Base-by-base conservation (phyloP, 2,797 vertebrate genomes). In the Notolabrus celidotus region DNA sequence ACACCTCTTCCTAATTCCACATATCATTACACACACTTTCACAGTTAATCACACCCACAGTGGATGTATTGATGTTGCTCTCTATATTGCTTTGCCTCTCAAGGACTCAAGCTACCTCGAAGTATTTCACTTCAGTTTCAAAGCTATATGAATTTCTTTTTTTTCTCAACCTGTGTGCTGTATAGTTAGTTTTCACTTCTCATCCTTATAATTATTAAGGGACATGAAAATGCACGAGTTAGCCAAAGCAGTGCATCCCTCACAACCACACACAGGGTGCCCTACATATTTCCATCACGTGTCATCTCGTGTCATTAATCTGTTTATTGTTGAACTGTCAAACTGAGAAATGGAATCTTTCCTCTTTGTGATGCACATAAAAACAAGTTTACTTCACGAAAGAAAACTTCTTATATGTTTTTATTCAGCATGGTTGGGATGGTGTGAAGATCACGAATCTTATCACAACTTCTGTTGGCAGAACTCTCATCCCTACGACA, bases 301-400 rank as follows among this genome's bases (percentile, higher is more conserved):
- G 0, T 33, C 14, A 12, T 14, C 33, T 58, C n/a, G 0, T 33
- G 16, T 43, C 42, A 71, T 79, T 69, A 19, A 71, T 71, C 52
- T 57, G 64, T 78, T 85, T 63, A 51, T 76, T 67, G 16, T 69
- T 67, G 20, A 80, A 60, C 59, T 65, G 31, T 74, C 74, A 75
- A 49, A 7, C 16, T 10, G 46, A 22, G 12, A 49, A 61, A 51
- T 50, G 3, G 12, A 79, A n/a, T 29, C 65, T 5, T 50, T 25
- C 42, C 4, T 45, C 8, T 43, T 23, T 23, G 43, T 15, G 1
- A 23, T 5, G 4, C 2, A 23, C 4, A 4, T 14, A 20, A 4
- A 22, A 22, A 22, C 5, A n/a, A 19, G 11, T 4, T 31, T 31
- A 4, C 31, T 5, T 31, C 1, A 31, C 29, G 31, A 31, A 31